These are phyloP conservation scores for Sycophaga agraensis DNA, from an alignment of 1,140 invertebrate species.

Conservation along the genomic window DNA sequence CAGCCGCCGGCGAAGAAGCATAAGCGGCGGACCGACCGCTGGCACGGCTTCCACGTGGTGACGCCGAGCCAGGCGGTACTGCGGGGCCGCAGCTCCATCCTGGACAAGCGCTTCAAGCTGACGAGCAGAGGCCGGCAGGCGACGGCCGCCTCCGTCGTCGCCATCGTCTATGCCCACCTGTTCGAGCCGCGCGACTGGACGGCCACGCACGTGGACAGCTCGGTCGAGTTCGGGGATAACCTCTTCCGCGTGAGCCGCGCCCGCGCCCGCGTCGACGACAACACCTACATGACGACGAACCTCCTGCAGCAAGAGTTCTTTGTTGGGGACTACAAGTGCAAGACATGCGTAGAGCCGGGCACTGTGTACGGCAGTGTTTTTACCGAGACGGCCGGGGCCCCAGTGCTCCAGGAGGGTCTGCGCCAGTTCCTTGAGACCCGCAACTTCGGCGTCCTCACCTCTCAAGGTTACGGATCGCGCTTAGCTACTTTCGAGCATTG, in stretches of 20 bases:
- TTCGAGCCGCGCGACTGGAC: slow-evolving; percentile 42
- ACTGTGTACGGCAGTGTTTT: slow-evolving; percentile 40
- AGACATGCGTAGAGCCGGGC: slow-evolving; percentile 35
- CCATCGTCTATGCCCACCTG: slow-evolving; percentile 39
- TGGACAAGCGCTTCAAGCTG: slow-evolving; percentile 39
- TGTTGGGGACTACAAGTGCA: slow-evolving; percentile 40
- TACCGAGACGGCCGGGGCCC: slow-evolving; percentile 35
- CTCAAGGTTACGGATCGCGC: too few relatives aligned
- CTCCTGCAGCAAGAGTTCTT: slow-evolving; percentile 43
- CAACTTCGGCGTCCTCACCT: slow-evolving; percentile 41
- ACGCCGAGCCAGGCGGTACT: slow-evolving; percentile 34
- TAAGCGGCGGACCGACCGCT: too few relatives aligned
- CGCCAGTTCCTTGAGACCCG: slow-evolving; percentile 34
- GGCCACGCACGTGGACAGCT: slow-evolving; percentile 33
- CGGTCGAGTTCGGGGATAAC: slow-evolving; percentile 42
- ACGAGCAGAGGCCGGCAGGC: slow-evolving; percentile 43
- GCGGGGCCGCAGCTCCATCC: slow-evolving; percentile 38
- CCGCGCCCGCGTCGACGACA: slow-evolving; percentile 30
- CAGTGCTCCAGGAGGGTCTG: slow-evolving; percentile 39
- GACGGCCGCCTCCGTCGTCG: slow-evolving; percentile 36
- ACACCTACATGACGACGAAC: slow-evolving; percentile 37
- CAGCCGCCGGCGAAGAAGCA: slow-evolving; percentile 11
- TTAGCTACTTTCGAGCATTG: too few relatives aligned
- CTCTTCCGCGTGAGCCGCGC: slow-evolving; percentile 38
- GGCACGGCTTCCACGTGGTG: slow-evolving; percentile 39